Evolutionary conservation across 2,888 invertebrate species (phyloP).

Genomic region (Mechanitis mazaeus): DNA sequence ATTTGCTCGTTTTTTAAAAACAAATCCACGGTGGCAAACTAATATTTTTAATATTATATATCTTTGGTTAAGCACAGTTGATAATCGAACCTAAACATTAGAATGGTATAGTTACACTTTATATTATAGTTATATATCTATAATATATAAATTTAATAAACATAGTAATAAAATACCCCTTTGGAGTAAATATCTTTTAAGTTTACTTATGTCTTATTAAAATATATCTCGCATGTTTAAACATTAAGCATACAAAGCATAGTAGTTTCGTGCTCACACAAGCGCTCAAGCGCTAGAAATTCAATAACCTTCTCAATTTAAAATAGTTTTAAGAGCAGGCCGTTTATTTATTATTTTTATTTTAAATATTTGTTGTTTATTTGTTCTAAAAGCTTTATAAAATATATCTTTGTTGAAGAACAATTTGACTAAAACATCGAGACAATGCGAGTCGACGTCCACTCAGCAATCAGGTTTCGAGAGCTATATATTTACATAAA

Average conservation of each 20-base stretch:
- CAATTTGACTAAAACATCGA: conserved; percentile 3
- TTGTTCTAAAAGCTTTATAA: background rate
- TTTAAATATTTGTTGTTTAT: background rate
- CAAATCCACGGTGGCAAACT: too few species aligned
- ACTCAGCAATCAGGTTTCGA: conserved; percentile 36
- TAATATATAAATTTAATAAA: too few species aligned
- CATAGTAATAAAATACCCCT: too few species aligned
- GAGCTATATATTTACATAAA: conserved; percentile 46
- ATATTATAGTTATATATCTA: too few species aligned
- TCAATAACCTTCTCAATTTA: background rate
- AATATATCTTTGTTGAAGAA: conserved; percentile 7
- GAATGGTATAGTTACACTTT: too few species aligned
- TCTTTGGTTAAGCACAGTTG: too few species aligned
- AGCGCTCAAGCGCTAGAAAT: conserved; percentile 5
- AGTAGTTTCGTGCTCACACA: conserved; percentile 6
- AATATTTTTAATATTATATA: too few species aligned
- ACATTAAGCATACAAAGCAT: background rate
- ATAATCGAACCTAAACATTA: too few species aligned
- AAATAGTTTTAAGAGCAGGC: background rate
- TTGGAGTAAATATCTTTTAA: too few species aligned
- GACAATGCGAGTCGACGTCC: conserved; percentile 14
- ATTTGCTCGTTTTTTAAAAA: too few species aligned
- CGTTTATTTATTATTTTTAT: background rate
- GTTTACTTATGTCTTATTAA: too few species aligned
- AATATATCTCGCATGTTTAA: conserved; percentile 1